Percentiles rank a stretch among this genome's conserved stretches.
These are phyloP conservation scores for Automeris io DNA, from an alignment of 2,888 invertebrate species.

Conservation along the genomic window DNA sequence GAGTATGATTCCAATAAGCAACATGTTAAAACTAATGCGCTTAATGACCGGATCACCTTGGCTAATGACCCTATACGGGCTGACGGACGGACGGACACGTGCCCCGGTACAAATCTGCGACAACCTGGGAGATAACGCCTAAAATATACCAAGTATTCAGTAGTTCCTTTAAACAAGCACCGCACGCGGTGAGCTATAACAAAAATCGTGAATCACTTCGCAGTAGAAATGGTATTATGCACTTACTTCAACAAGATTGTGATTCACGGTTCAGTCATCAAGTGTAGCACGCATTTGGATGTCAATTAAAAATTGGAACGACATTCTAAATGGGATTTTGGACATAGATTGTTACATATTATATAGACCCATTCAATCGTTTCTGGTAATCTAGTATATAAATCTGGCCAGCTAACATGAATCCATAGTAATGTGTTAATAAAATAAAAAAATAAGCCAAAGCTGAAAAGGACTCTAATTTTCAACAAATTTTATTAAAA, in stretches of 20 bases:
- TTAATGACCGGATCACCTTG: conserved; percentile 15
- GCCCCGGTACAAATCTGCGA: conserved; percentile 29
- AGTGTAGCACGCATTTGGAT: no score
- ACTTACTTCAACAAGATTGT: conserved; percentile 17
- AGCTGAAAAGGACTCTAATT: no score
- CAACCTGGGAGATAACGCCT: conserved; percentile 56
- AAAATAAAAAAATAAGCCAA: no score
- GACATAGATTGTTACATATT: no score
- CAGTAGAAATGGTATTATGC: conserved; percentile 12
- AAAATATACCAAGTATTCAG: conserved; percentile 49
- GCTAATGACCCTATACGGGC: conserved; percentile 10
- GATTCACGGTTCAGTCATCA: conserved; percentile 17
- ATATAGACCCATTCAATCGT: no score
- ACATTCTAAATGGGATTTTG: no score
- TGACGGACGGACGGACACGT: conserved; percentile 23
- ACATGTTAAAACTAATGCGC: conserved; percentile 6
- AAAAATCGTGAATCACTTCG: conserved; percentile 1
- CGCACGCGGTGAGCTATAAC: conserved; percentile 1
- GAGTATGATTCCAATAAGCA: conserved; percentile 4
- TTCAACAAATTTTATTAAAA: no score
- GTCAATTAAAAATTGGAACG: no score
- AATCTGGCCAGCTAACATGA: no score
- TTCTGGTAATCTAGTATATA: no score
- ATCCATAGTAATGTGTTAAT: no score
- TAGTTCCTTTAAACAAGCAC: conserved; percentile 8